Evolutionary conservation across 1,140 invertebrate species (phyloP).

Genomic region (Rhizoglyphus robini): DNA sequence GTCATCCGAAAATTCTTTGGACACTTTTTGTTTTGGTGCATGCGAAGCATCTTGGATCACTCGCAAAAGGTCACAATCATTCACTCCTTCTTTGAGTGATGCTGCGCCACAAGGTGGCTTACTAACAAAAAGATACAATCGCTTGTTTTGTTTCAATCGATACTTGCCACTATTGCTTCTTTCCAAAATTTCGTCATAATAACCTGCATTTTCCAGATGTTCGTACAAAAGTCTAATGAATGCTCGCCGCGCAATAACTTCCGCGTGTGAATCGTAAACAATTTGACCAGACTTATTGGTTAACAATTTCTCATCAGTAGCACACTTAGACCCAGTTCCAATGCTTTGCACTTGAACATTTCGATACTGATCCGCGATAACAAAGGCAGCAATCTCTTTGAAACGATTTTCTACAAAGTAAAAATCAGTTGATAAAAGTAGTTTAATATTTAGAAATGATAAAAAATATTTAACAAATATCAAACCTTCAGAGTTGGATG

Average conservation of each 20-base stretch:
- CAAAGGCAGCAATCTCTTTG: conserved; percentile 37
- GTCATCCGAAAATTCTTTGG: no score
- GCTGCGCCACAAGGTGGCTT: conserved; percentile 94
- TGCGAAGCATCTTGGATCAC: no score
- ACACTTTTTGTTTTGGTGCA: no score
- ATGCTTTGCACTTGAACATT: conserved; percentile 31
- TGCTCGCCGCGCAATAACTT: conserved; percentile 36
- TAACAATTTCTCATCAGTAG: conserved; percentile 35
- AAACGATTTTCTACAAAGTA: no score
- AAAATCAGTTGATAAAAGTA: no score
- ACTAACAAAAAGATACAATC: conserved; percentile 85
- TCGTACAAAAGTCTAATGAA: conserved; percentile 36
- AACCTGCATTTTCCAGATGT: conserved; percentile 29
- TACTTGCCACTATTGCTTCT: conserved; percentile 25
- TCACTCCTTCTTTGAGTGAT: no score
- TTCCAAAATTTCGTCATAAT: no score
- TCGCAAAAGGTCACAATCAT: no score
- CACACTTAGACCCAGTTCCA: conserved; percentile 36
- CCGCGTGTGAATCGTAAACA: conserved; percentile 39
- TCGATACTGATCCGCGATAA: conserved; percentile 31
- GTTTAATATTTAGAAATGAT: no score
- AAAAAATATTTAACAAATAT: no score
- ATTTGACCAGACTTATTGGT: conserved; percentile 36
- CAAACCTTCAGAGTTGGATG: no score
- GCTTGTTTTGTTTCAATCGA: conserved; percentile 26